phyloP scores from a whole-genome alignment of 2,888 invertebrate species.

The Polydesmus complanatus region DNA sequence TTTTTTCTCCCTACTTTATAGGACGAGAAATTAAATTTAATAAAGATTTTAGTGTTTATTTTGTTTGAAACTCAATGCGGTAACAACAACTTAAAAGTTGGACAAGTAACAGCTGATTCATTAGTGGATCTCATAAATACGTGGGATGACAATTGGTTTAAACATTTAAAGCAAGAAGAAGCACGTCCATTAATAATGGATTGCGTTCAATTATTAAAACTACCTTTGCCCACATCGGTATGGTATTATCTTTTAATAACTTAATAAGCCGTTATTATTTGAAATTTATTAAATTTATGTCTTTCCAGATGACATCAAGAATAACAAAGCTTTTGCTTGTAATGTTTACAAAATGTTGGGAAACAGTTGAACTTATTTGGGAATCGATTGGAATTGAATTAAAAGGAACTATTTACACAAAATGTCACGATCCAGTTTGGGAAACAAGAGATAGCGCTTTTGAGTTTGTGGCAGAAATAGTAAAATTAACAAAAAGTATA shows the following conservation, averaged over 20 bases:
- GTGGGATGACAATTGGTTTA: too few species aligned
- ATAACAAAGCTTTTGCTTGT: not conserved
- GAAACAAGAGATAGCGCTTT: not conserved
- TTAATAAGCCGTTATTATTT: not conserved
- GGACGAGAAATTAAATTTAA: not conserved
- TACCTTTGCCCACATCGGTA: not conserved
- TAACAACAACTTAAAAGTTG: not conserved
- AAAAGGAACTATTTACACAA: not conserved
- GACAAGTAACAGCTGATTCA: not conserved
- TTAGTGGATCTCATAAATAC: not conserved
- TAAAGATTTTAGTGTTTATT: not conserved
- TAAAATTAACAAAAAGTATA: not conserved
- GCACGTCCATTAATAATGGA: not conserved
- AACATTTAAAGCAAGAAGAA: too few species aligned
- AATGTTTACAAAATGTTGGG: not conserved
- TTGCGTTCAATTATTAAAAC: not conserved
- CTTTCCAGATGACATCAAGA: not conserved
- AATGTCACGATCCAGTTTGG: not conserved
- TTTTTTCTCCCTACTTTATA: not conserved
- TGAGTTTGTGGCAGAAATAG: not conserved
- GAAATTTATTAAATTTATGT: not conserved
- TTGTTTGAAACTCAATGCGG: not conserved
- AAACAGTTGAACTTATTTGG: not conserved
- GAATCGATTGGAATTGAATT: not conserved
- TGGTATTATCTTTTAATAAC: not conserved